These are phyloP conservation scores for Psococerastis gibbosa DNA, from an alignment of 2,888 invertebrate species.

Conservation along the genomic window DNA sequence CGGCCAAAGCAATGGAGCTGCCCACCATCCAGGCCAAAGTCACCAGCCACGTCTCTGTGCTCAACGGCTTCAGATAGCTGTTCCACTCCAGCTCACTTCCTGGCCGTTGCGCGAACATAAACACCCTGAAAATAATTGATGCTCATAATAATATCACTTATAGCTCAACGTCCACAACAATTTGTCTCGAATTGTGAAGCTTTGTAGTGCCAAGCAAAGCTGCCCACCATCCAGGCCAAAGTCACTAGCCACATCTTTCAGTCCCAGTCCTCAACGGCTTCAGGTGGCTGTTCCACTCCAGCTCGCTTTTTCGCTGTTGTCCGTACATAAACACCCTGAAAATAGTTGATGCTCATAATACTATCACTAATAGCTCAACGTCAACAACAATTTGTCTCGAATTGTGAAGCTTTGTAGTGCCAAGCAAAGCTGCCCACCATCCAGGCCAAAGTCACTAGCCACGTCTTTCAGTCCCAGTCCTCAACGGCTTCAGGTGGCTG, in stretches of 20 bases:
- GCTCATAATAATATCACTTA: no score
- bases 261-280: slow-evolving; percentile 4
- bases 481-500: slow-evolving; percentile 6
- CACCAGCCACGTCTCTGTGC: slow-evolving; percentile 1
- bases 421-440: neutral
- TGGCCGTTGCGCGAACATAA: neutral
- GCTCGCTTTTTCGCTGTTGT: neutral
- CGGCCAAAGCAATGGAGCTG: neutral
- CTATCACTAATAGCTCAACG: no score
- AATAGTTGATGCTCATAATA: no score
- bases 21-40: slow-evolving; percentile 3
- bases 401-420: no score
- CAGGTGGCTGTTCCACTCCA: slow-evolving; percentile 8
- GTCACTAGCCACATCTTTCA: slow-evolving; percentile 1
- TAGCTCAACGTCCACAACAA: no score
- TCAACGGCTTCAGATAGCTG: slow-evolving; percentile 6
- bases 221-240: slow-evolving; percentile 1
- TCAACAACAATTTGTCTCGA: no score
- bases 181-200: no score
- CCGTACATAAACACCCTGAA: slow-evolving; percentile 4
- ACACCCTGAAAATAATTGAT: neutral
- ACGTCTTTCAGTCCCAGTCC: neutral
- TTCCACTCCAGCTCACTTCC: slow-evolving; percentile 9
- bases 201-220: no score
- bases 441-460: slow-evolving; percentile 3